Evolutionary conservation across 2,113 vertebrate genomes (phyloP).

Genomic region (Hyaena hyaena): DNA sequence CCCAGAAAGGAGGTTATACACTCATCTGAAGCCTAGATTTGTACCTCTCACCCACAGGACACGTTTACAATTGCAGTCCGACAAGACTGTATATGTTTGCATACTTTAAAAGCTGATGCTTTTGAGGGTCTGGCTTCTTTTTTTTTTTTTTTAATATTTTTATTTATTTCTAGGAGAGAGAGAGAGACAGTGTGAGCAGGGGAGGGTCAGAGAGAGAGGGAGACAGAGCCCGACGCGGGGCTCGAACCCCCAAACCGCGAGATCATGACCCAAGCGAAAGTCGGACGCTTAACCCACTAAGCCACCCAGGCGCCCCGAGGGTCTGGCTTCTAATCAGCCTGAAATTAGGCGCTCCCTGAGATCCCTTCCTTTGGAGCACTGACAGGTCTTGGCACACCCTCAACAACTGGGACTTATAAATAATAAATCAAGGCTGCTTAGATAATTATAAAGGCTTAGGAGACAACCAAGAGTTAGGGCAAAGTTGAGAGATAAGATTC

Average conservation of each 20-base stretch:
- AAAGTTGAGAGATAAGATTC: not conserved
- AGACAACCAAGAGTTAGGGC: not conserved
- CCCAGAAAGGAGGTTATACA: not conserved
- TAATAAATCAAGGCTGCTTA: not conserved
- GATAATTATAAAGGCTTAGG: not conserved
- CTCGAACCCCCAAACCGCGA: no score
- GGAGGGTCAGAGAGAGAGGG: no score
- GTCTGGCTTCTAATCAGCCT: not conserved
- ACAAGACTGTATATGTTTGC: not conserved
- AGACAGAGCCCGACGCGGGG: no score
- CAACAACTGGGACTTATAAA: not conserved
- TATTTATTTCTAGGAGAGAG: no score
- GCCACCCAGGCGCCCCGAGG: no score
- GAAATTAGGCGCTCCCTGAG: not conserved
- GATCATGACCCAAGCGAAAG: no score
- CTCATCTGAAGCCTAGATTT: not conserved
- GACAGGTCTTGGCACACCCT: not conserved
- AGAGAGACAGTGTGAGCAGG: no score
- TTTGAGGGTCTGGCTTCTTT: not conserved
- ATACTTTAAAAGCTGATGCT: not conserved
- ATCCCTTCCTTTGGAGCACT: not conserved
- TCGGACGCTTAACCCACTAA: no score
- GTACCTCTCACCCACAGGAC: not conserved
- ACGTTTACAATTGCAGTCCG: not conserved
- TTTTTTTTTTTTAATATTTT: no score